Evolutionary conservation across 2,888 invertebrate species (phyloP), one percentile per base, ranked within the genome.

Genomic region (Tenthredo mesomela): DNA sequence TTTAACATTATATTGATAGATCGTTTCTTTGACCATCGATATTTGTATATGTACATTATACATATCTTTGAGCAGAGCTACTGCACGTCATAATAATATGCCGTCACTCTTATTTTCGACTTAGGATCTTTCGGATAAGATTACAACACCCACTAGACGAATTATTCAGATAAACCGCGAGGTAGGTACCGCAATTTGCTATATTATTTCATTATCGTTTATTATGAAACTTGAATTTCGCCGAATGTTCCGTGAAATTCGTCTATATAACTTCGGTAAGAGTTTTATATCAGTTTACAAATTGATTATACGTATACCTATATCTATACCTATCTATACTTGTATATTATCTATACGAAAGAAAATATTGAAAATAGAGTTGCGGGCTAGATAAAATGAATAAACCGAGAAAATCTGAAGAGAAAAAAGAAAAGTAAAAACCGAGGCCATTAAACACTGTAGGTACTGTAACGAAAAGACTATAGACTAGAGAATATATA

Each of bases 191-290:
- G 18, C 25, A 37, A 70, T 70, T 25, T 61, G 9, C 25, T 12
- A 61, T 7, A 70, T 70, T 70, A 70, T 70, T n/a, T 37, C 9
- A 70, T 70, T 70, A 37, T 37, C 70, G 37, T 61, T 12, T 61
- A 70, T 70, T 70, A 29, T 70, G 5, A n/a, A 37, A 9, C 70
- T 0, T 0, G n/a, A n/a, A 70, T 70, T 70, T 70, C 37, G 12
- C 37, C 15, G 18, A n/a, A 70, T 7, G 37, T 70, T 70, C 70
- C 70, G 15, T 18, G 70, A 70, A 33, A 70, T 70, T 70, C 37
- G 70, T 70, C 70, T 70, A 37, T 37, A 7, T 33, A 33, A 37
- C 5, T 18, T 67, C 67, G 67, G 25, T 54, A 7, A n/a, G n/a
- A 29, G 15, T n/a, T 67, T 0, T 37, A 7, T 37, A 67, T 67